Conservation (phyloP, 2,797 vertebrate species). For the Zenarchopterus dispar region DNA sequence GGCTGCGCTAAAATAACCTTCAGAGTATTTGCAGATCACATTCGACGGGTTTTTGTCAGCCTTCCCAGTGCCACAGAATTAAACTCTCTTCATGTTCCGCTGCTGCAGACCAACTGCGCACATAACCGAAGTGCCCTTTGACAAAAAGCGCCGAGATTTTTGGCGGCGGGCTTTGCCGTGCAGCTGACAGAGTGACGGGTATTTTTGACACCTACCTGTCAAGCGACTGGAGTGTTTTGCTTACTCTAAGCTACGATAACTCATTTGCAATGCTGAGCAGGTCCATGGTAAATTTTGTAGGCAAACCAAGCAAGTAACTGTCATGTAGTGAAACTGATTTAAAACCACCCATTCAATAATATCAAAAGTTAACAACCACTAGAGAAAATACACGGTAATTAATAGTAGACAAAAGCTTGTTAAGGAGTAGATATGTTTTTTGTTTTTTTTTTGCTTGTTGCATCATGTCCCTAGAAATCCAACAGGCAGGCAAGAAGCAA, state of each 20-base stretch:
- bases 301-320: slow-evolving; percentile 51
- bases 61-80: too few species aligned
- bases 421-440: slow-evolving; percentile 10
- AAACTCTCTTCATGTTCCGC: too few species aligned
- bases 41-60: too few species aligned
- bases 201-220: slow-evolving; percentile 67
- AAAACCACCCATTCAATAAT: slow-evolving; percentile 36
- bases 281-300: slow-evolving; percentile 41
- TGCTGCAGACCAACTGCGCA: too few species aligned
- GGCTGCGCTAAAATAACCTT: too few species aligned
- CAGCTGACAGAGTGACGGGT: slow-evolving; percentile 63
- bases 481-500: slow-evolving; percentile 69
- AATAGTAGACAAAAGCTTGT: slow-evolving; percentile 24
- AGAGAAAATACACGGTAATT: slow-evolving; percentile 17
- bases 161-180: slow-evolving; percentile 14
- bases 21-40: too few species aligned
- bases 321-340: slow-evolving; percentile 38
- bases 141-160: too few species aligned
- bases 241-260: slow-evolving; percentile 49
- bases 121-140: too few species aligned
- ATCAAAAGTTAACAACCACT: slow-evolving; percentile 19
- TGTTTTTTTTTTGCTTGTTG: slow-evolving; percentile 36
- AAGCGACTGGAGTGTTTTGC: slow-evolving; percentile 51
- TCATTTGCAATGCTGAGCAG: slow-evolving; percentile 71
- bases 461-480: slow-evolving; percentile 63